Evolutionary conservation across 2,888 invertebrate genomes (phyloP).

Genomic region (Microchrysa polita): DNA sequence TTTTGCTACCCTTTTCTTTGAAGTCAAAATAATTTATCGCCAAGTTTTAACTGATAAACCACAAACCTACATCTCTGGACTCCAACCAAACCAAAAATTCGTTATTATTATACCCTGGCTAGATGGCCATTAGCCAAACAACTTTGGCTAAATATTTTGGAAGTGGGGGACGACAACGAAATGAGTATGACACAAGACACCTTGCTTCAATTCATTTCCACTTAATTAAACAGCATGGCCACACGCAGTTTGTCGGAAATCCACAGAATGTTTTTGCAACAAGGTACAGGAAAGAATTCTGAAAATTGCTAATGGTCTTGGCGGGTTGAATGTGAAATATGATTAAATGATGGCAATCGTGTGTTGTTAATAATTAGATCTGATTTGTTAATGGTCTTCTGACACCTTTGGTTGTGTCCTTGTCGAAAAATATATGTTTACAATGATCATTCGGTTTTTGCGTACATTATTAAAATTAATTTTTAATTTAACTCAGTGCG

Average conservation of each 20-base stretch:
- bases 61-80: background rate
- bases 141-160: background rate
- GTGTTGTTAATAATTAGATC: too few relatives aligned
- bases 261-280: background rate
- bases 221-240: slow-evolving; percentile 27
- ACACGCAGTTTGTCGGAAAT: slow-evolving; percentile 34
- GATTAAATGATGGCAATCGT: too few relatives aligned
- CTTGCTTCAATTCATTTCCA: slow-evolving; percentile 37
- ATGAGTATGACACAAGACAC: slow-evolving; percentile 29
- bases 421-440: too few relatives aligned
- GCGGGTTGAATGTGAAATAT: too few relatives aligned
- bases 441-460: too few relatives aligned
- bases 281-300: background rate
- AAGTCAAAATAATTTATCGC: too few relatives aligned
- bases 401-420: too few relatives aligned
- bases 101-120: background rate
- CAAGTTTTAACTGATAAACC: background rate
- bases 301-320: background rate
- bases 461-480: too few relatives aligned
- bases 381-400: too few relatives aligned
- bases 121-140: slow-evolving; percentile 31
- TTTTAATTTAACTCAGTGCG: too few relatives aligned
- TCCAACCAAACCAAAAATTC: background rate
- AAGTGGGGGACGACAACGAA: background rate
- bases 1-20: too few relatives aligned